Evolutionary conservation across 2,797 vertebrate genomes (phyloP), one percentile per base, ranked within the genome.

Genomic region (Xiphorhynchus erythropygius): DNA sequence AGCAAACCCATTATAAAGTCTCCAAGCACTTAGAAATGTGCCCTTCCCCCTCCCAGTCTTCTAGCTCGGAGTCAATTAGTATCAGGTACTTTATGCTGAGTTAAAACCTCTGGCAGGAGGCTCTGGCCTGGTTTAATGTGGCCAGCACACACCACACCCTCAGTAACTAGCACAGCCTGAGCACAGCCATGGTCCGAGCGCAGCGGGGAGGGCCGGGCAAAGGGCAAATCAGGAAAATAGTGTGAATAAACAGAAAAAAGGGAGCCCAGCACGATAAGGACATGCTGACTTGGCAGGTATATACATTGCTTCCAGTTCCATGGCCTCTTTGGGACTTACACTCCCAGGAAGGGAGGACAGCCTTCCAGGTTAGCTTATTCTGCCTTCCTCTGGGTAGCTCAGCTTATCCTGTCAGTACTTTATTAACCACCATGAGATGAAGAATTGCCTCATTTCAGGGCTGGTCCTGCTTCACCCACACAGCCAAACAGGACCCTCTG

Each of bases 401-500:
- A 49, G 50, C 46, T 87, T n/a, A 55, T 30, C 41, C 55, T 7
- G 0, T 39, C 39, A 46, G 39, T 7, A 19, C 15, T 50, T 42
- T 13, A 37, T 59, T 60, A 77, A 37, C 37, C 7, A 32, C 8
- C 30, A 28, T 1, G 17, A 76, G 30, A 84, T 19, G 14, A 74
- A 87, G 63, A 46, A 52, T 18, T 25, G 23, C 59, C n/a, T 78
- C 24, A 17, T 88, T 44, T 70, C 30, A 25, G 11, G 16, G 78
- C 56, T 41, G 25, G 18, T 81, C 64, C 30, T 4, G 1, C 63
- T 65, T 82, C 22, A 18, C 23, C 7, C 68, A 42, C 0, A 0
- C 32, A 82, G 44, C 49, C 9, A 24, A 47, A 32, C 41, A 33
- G 50, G 9, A 10, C 39, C n/a, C 25, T 59, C 44, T 68, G 62